These are phyloP conservation scores for Oligia latruncula DNA, from an alignment of 2,888 invertebrate species.

Conservation along the genomic window DNA sequence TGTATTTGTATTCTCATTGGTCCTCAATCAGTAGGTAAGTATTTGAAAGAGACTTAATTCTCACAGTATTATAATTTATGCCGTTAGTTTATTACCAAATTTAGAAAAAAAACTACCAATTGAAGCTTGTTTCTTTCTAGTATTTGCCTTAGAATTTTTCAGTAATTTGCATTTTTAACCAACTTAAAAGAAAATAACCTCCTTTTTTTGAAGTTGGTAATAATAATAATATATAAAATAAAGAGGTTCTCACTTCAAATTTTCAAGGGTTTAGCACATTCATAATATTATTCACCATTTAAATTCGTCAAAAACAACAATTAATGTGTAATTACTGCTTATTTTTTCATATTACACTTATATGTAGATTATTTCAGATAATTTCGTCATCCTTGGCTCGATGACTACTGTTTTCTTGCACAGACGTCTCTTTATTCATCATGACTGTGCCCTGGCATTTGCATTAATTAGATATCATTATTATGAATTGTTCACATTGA, in stretches of 20 bases:
- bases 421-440: not conserved
- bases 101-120: too few species aligned
- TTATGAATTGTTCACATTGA: not conserved
- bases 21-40: not conserved
- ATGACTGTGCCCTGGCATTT: conserved; percentile 22
- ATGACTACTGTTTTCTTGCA: conserved; percentile 28
- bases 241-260: not conserved
- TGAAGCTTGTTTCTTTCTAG: not conserved
- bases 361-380: not conserved
- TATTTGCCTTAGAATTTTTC: not conserved
- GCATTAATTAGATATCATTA: conserved; percentile 6
- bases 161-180: not conserved
- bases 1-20: not conserved
- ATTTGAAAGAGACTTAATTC: not conserved
- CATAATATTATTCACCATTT: not conserved
- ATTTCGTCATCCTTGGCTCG: conserved; percentile 37
- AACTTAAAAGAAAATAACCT: not conserved
- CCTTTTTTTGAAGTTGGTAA: too few species aligned
- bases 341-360: not conserved
- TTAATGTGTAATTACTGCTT: not conserved
- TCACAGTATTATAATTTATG: too few species aligned
- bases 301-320: not conserved
- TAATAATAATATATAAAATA: too few species aligned
- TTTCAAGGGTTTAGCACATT: not conserved
- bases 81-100: not conserved